Base-by-base conservation (phyloP, 2,113 vertebrate genomes). In the Xenopus tropicalis region DNA sequence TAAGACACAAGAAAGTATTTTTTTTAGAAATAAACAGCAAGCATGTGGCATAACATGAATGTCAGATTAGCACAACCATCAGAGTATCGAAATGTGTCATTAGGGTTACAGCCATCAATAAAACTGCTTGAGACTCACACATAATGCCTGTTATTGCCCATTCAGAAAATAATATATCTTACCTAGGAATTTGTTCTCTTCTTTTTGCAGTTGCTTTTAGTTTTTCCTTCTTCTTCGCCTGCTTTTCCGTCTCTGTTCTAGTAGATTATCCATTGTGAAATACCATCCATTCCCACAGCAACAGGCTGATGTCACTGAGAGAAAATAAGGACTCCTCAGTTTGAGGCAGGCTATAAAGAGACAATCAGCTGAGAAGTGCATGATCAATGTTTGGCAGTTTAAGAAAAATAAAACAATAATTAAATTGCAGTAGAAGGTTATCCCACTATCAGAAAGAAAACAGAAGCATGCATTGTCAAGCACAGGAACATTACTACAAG, bases 251-350 rank as follows among this genome's bases (percentile, higher is more conserved):
- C 22, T 21, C 19, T 21, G 61, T 17, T 54, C 44, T 72, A 64
- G 24, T 65, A 72, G 61, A 72, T 64, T 72, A 72, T 63, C 61
- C 63, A 69, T 70, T 69, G 69, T 29, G 74, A 77, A 78, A 77
- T 29, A 52, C 74, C 59, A 52, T 25, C 25, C 22, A 21, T 71
- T 80, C 12, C 21, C 66, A 23, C 23, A 78, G 61, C 14, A 67
- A 65, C 65, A 77, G 13, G 29, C 37, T 52, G 14, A 57, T 66
- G 17, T 66, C 69, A 66, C 42, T 43, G 58, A 62, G 37, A 70
- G 22, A 52, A 79, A 8, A 9, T 63, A 66, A 76, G 29, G 23
- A 56, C 61, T 78, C 75, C 76, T 46, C 51, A 77, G 23, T 69
- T 24, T 8, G 44, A 2, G 11, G 3, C 8, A 8, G 2, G 3